phyloP scores from a whole-genome alignment of 92 coral and sea anemone genomes.

The Porites cylindrica region DNA sequence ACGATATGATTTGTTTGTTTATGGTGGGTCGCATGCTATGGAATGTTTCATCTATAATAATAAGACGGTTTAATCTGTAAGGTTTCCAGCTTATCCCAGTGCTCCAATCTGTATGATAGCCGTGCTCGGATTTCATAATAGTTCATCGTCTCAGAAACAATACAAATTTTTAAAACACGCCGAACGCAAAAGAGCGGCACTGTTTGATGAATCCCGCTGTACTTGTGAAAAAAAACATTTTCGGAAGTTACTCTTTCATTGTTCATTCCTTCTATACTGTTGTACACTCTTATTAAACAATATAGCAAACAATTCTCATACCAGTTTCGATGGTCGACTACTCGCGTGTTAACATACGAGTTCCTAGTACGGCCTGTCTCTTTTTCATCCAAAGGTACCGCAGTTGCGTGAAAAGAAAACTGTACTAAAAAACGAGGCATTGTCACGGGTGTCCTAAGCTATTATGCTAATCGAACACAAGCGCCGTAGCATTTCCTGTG shows the following conservation, averaged over 20 bases:
- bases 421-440: conserved; percentile 13
- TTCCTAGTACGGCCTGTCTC: neutral
- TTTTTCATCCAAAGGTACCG: neutral
- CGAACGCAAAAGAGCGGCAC: neutral
- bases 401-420: conserved; percentile 17
- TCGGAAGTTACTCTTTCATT: neutral
- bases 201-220: neutral
- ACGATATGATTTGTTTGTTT: neutral
- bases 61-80: neutral
- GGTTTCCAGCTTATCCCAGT: too few relatives aligned
- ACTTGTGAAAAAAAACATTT: neutral
- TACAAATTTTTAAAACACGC: conserved; percentile 4
- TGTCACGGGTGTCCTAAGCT: neutral
- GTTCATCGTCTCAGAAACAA: neutral
- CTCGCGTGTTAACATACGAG: neutral
- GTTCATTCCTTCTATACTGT: neutral
- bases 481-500: neutral
- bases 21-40: neutral
- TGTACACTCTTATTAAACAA: neutral
- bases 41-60: neutral
- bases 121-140: too few relatives aligned
- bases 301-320: neutral
- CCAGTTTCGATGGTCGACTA: neutral
- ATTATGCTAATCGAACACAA: conserved; percentile 26
- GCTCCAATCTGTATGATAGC: neutral